phyloP scores from a whole-genome alignment of 2,888 invertebrate genomes.

The Crematogaster levior region DNA sequence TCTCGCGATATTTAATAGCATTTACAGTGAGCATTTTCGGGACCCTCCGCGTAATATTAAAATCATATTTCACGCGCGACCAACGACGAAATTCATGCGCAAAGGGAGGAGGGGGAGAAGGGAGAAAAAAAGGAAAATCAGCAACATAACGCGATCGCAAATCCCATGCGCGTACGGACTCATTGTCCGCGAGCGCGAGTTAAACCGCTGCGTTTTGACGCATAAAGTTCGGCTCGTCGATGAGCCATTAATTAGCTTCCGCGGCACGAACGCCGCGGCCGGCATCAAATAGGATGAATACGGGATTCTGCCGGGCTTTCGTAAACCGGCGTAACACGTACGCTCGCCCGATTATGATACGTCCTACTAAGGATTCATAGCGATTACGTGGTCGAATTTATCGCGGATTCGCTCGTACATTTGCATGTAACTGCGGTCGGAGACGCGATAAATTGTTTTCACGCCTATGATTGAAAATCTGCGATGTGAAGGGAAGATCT shows the following conservation, averaged over 20 bases:
- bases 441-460: neutral
- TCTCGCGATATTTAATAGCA: slow-evolving; percentile 34
- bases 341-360: slow-evolving; percentile 35
- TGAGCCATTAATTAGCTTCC: slow-evolving; percentile 76
- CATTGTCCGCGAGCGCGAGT: slow-evolving; percentile 61
- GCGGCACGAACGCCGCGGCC: slow-evolving; percentile 69
- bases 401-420: neutral
- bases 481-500: neutral
- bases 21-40: slow-evolving; percentile 15
- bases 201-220: slow-evolving; percentile 74
- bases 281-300: slow-evolving; percentile 72
- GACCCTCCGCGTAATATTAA: slow-evolving; percentile 11
- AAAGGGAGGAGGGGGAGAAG: too few species aligned
- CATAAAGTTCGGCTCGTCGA: slow-evolving; percentile 73
- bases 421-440: neutral
- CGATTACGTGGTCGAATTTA: slow-evolving; percentile 29
- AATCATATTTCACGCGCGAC: slow-evolving; percentile 42
- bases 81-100: neutral
- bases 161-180: slow-evolving; percentile 15
- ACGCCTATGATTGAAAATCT: neutral
- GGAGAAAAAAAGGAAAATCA: neutral
- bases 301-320: slow-evolving; percentile 59
- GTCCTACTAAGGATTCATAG: slow-evolving; percentile 24
- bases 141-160: slow-evolving; percentile 48
- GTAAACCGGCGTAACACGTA: slow-evolving; percentile 62